Evolutionary conservation across 2,113 vertebrate genomes (phyloP).

Genomic region (Epinephelus fuscoguttatus): DNA sequence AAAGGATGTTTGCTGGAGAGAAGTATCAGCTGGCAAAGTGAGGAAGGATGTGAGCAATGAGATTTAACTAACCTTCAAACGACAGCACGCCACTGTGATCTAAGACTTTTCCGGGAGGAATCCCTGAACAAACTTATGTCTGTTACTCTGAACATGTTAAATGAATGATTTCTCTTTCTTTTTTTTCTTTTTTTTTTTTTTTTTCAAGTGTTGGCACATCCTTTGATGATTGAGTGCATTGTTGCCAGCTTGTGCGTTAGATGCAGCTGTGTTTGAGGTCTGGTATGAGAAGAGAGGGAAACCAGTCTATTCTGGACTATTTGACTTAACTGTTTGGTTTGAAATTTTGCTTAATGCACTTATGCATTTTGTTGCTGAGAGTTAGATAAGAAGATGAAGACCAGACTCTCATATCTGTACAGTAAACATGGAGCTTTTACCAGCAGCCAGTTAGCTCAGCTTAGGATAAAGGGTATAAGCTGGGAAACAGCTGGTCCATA

Average conservation of each 20-base stretch:
- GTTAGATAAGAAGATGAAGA: neutral
- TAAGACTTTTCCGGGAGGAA: slow-evolving; percentile 34
- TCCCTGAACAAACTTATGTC: slow-evolving; percentile 29
- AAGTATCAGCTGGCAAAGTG: slow-evolving; percentile 31
- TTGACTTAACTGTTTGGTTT: neutral
- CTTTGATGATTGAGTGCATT: slow-evolving; percentile 36
- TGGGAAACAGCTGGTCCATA: neutral
- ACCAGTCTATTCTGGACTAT: neutral
- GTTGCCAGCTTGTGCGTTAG: slow-evolving; percentile 17
- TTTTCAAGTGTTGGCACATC: neutral
- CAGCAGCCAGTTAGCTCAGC: neutral
- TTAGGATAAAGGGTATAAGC: neutral
- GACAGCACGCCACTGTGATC: slow-evolving; percentile 10
- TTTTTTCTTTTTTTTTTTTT: neutral
- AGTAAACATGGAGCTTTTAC: neutral
- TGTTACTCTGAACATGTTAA: slow-evolving; percentile 32
- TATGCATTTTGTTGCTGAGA: neutral
- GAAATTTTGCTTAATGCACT: neutral
- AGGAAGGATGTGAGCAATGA: slow-evolving; percentile 36
- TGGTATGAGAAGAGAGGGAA: neutral
- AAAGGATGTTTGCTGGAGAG: slow-evolving; percentile 27
- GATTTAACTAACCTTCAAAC: slow-evolving; percentile 59
- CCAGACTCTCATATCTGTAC: neutral
- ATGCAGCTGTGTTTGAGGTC: neutral
- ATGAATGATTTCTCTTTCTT: neutral